Evolutionary conservation across 92 coral and sea anemone species (phyloP).

Genomic region (Montipora capitata): DNA sequence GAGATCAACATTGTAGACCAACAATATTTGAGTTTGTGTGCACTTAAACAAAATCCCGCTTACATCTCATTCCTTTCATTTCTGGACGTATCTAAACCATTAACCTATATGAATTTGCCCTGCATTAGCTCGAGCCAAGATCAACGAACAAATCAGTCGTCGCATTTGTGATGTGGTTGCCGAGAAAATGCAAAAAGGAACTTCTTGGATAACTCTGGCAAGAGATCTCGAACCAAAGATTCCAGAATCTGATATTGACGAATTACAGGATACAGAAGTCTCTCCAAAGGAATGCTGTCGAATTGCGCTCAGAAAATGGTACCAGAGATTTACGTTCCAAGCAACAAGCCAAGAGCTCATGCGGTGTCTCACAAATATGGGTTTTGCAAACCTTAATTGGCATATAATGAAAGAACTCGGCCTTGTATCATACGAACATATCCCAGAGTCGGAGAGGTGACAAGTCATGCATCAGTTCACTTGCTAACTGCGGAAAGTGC

Average conservation of each 20-base stretch:
- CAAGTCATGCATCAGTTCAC: too few species aligned
- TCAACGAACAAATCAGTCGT: neutral
- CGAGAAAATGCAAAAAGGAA: neutral
- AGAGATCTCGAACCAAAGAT: neutral
- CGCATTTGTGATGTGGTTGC: constrained; percentile 15
- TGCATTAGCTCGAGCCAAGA: neutral
- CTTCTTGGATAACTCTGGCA: constrained; percentile 21
- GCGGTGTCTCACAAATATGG: constrained; percentile 36
- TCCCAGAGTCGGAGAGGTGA: neutral
- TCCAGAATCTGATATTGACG: neutral
- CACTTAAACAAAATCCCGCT: too few species aligned
- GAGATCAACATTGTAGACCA: too few species aligned
- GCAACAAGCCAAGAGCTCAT: constrained; percentile 19
- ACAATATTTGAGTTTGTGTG: too few species aligned
- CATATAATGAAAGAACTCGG: constrained; percentile 33
- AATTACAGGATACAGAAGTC: neutral
- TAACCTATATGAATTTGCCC: neutral
- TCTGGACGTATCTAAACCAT: neutral
- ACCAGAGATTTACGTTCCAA: neutral
- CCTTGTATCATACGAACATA: neutral
- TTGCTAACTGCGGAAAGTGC: too few species aligned
- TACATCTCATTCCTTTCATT: too few species aligned
- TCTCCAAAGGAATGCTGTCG: constrained; percentile 15
- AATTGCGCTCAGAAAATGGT: neutral
- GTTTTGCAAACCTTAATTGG: constrained; percentile 32